Evolutionary conservation across 1,140 invertebrate species (phyloP), one percentile per base, ranked within the genome.

Genomic region (Dryas iulia): DNA sequence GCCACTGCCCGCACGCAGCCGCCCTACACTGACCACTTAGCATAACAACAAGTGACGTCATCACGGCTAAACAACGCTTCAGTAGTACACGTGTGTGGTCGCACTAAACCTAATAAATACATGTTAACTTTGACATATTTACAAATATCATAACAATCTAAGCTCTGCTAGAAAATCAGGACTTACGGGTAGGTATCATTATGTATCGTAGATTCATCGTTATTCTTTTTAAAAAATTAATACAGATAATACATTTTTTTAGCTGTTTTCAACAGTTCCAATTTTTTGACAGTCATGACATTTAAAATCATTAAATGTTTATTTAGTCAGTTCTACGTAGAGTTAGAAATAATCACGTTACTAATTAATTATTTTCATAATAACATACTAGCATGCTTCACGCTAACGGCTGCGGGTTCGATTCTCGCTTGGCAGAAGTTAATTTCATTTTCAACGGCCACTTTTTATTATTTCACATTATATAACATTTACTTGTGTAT

Each of bases 51-150:
- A 35, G 39, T 47, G 39, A 47, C 39, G 39, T 47, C 39, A 21
- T 39, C 30, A 30, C 58, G 24, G 59, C 25, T 21, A 31, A 4
- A 26, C 24, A 62, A 26, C 35, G 59, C 59, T 62, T 62, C 59
- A 52, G 59, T 62, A 62, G 59, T 62, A 47, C 59, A 62, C 59
- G 11, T 25, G 39, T 61, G 59, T 62, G 59, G 26, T 53, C 28
- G 59, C 59, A 62, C 47, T 47, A 3, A 47, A 7, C 18, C 39
- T 47, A 3, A 18, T 21, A 18, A 18, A 21, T 21, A 47, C 39
- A 47, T 47, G 39, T 47, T 47, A 47, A 47, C 39, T 47, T 47
- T 47, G 12, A 47, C 7, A 18, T 47, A 39, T 14, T n/a, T 14
- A 39, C n/a, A 47, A 47, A 18, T 2, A 21, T 47, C 39, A 47